Evolutionary conservation across 1,140 invertebrate genomes (phyloP).

Genomic region (Papilio dardanus): DNA sequence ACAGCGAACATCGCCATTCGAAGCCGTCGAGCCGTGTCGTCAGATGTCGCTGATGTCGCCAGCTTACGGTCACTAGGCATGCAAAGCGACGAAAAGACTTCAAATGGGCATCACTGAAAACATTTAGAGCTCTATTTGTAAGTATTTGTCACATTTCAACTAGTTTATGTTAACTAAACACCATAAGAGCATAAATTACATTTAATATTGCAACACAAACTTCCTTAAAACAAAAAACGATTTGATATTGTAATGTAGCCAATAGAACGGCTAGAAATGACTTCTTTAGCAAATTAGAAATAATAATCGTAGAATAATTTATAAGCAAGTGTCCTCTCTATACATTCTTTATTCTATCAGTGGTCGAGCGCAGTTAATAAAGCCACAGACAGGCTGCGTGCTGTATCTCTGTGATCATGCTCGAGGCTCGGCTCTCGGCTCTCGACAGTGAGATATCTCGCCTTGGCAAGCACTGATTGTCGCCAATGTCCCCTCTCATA

Average conservation of each 20-base stretch:
- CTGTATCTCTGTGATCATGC: background rate
- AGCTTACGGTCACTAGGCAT: constrained; percentile 1
- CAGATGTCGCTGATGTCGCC: background rate
- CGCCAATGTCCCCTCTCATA: background rate
- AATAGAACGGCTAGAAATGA: background rate
- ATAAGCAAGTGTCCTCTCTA: background rate
- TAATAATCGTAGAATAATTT: background rate
- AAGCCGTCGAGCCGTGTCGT: background rate
- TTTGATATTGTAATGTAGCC: background rate
- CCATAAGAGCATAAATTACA: background rate
- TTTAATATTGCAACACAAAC: background rate
- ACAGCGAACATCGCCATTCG: background rate
- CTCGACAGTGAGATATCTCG: background rate
- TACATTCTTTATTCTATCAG: background rate
- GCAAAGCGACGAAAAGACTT: background rate
- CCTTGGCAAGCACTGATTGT: background rate
- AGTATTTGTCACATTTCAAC: background rate
- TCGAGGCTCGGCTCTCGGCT: background rate
- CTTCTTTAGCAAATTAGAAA: background rate
- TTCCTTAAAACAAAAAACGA: too few species aligned
- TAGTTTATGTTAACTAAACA: background rate
- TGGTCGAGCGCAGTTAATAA: background rate
- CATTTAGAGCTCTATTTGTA: background rate
- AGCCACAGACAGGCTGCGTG: constrained; percentile 11
- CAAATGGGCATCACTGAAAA: background rate